Conservation (phyloP, 2,888 invertebrate species). For the Drosophila affinis region DNA sequence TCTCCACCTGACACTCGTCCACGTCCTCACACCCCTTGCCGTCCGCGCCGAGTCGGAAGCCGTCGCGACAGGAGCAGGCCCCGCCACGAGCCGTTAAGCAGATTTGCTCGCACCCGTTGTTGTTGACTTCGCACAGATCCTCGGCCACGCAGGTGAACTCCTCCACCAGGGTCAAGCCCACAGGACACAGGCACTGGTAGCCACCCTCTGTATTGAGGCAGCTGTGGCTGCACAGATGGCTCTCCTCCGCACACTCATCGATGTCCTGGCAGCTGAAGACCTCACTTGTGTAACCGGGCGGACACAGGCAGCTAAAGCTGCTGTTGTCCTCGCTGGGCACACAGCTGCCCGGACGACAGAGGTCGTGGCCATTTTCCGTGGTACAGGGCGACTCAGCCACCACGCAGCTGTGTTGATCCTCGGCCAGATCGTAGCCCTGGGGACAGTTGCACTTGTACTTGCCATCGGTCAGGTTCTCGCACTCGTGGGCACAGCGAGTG, state of each 20-base stretch:
- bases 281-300: conserved; percentile 80
- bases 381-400: conserved; percentile 80
- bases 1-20: conserved; percentile 85
- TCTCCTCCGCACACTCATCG: conserved; percentile 84
- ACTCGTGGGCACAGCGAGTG: conserved; percentile 83
- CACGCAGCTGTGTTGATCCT: conserved; percentile 85
- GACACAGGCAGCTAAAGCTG: conserved; percentile 85
- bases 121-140: conserved; percentile 85
- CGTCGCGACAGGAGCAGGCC: conserved; percentile 83
- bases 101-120: conserved; percentile 87
- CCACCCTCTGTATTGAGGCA: conserved; percentile 85
- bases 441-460: conserved; percentile 84
- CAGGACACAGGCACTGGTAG: conserved; percentile 85
- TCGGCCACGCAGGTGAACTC: conserved; percentile 84
- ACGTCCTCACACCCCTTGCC: conserved; percentile 85
- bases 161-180: conserved; percentile 81
- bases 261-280: conserved; percentile 83
- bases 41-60: conserved; percentile 81
- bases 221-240: conserved; percentile 85
- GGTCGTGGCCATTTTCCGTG: conserved; percentile 72
- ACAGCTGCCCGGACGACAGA: conserved; percentile 82
- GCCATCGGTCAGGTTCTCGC: conserved; percentile 81
- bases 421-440: conserved; percentile 74
- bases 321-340: conserved; percentile 83
- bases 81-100: conserved; percentile 83